Evolutionary conservation across 2,113 vertebrate species (phyloP).

Genomic region (Eubucco bourcierii): DNA sequence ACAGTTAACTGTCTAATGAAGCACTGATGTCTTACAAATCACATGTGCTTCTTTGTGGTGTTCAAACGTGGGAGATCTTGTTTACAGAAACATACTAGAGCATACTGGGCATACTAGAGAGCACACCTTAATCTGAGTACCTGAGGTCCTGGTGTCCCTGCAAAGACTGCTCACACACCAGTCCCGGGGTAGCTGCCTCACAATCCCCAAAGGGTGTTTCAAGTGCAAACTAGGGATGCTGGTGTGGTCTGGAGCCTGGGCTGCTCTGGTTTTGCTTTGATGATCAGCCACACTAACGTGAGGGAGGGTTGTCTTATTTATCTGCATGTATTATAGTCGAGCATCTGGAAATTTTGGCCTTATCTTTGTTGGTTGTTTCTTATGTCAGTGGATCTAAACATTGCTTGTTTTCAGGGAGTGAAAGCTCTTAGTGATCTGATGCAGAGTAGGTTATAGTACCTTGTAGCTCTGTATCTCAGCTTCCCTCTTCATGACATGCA

Average conservation of each 20-base stretch:
- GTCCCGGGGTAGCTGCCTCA: accelerated
- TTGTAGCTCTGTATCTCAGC: neutral
- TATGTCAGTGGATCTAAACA: neutral
- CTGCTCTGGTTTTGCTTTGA: neutral
- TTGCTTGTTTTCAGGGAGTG: neutral
- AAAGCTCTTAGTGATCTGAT: neutral
- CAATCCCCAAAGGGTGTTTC: accelerated
- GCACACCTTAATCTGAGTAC: neutral
- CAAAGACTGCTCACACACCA: neutral
- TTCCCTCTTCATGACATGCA: neutral
- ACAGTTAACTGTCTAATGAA: neutral
- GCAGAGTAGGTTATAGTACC: neutral
- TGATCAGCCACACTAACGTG: too few relatives aligned
- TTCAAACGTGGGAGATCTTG: neutral
- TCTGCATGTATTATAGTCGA: accelerated
- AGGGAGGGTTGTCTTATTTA: neutral
- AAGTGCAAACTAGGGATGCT: neutral
- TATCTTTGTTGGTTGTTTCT: neutral
- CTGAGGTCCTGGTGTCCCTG: accelerated
- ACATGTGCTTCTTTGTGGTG: neutral
- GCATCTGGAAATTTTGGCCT: neutral
- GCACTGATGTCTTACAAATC: neutral
- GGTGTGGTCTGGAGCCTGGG: neutral
- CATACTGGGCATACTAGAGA: neutral
- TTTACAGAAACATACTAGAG: neutral